Percentiles rank a stretch among this genome's conserved stretches.
These are phyloP conservation scores for Epinephelus moara DNA, from an alignment of 2,113 vertebrate genomes.

Conservation along the genomic window DNA sequence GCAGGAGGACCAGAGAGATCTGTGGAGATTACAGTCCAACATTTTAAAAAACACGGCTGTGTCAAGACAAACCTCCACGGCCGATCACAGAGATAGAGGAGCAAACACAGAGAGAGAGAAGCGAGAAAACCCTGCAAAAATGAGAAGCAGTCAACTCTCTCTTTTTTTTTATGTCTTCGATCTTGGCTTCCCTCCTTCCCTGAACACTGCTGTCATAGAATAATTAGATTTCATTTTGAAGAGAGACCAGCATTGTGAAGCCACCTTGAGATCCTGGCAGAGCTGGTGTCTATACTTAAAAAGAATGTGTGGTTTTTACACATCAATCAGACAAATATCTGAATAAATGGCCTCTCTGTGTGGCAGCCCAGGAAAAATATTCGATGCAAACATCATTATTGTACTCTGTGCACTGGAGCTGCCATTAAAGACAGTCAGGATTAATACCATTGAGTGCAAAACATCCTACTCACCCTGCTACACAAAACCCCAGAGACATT, in stretches of 20 bases:
- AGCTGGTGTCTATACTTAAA: conserved; percentile 2
- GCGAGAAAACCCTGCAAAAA: conserved; percentile 46
- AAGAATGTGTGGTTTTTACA: conserved; percentile 6
- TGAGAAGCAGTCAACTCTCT: conserved; percentile 31
- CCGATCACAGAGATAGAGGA: conserved; percentile 17
- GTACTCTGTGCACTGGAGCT: background rate
- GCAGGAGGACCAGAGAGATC: conserved; percentile 81
- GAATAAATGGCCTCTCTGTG: background rate
- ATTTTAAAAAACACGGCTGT: conserved; percentile 44
- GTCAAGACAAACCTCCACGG: conserved; percentile 39
- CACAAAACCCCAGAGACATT: conserved; percentile 31
- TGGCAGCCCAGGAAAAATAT: background rate
- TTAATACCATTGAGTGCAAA: conserved; percentile 36
- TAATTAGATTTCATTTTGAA: conserved; percentile 62
- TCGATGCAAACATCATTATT: conserved; percentile 9
- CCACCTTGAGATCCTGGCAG: conserved; percentile 23
- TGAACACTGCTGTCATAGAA: conserved; percentile 59
- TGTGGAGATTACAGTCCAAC: conserved; percentile 80
- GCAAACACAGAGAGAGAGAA: conserved; percentile 42
- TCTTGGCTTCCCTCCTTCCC: conserved; percentile 54
- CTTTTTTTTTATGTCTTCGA: conserved; percentile 13
- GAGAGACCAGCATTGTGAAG: conserved; percentile 29
- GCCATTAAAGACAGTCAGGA: conserved; percentile 24
- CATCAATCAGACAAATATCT: conserved; percentile 9
- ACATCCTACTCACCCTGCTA: conserved; percentile 27